Base-by-base conservation (phyloP, 2,113 vertebrate species). In the Herpailurus yagouaroundi region DNA sequence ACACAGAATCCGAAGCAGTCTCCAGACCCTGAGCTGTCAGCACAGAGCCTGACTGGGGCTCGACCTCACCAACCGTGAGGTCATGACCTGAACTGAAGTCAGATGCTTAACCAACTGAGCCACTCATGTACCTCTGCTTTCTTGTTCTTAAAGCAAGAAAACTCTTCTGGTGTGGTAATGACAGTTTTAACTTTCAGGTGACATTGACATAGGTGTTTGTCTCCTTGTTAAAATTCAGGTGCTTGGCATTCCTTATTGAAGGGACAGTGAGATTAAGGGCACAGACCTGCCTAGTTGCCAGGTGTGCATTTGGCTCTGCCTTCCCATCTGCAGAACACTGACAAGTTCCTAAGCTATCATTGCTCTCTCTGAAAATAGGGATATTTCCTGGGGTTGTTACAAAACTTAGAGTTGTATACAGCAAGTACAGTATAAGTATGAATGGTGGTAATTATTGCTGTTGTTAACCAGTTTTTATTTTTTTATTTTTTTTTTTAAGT, bases 211-310 rank as follows among this genome's bases (percentile, higher is more conserved):
- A 57, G 21, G 13, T 7, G 11, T 91, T 57, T 60, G 10, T 60
- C 29, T 97, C 60, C 60, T 57, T 45, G 45, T 74, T 79, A 68
- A 60, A 91, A 79, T 31, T 10, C 2, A 50, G 21, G 69, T 15
- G 16, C 27, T 55, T 29, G 9, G 66, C 12, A 3, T 16, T 18
- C 13, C 48, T 76, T 10, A 6, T 64, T 38, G 4, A 33, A 89
- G 57, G 36, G 71, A 85, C 33, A 14, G 7, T 9, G 14, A 12
- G 33, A 1, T 82, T 12, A 7, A 25, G 15, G 69, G n/a, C 15
- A 1, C 15, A 64, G 29, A 23, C 14, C 33, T 14, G 3, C n/a
- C 1, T 0, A 25, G 13, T 25, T 18, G 7, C 48, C 36, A 21
- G 7, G 15, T 11, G 19, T 91, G 81, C 18, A 4, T 71, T 1